A percentile compares a stretch with the other conserved stretches of the same genome.
phyloP scores from a whole-genome alignment of 2,797 vertebrate genomes.

The Megaceryle alcyon region DNA sequence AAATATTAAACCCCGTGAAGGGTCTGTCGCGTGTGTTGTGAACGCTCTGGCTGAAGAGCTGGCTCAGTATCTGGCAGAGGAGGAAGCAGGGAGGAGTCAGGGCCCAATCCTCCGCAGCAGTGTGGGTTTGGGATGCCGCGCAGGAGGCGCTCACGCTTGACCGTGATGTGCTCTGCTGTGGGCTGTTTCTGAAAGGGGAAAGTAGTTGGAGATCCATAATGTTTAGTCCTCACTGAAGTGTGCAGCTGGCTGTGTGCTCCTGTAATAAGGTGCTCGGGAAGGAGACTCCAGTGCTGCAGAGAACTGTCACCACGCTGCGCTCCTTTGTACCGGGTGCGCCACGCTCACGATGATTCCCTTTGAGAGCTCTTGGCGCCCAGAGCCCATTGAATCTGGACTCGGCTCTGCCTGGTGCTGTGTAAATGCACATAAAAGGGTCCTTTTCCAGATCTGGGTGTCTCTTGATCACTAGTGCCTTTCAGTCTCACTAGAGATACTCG shows the following conservation, averaged over 20 bases:
- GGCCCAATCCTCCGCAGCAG: accelerated
- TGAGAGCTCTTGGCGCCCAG: background rate
- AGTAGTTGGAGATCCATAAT: accelerated
- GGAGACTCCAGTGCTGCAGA: background rate
- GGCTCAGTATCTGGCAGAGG: background rate
- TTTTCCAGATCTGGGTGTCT: background rate
- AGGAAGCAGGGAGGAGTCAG: background rate
- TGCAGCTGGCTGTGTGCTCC: background rate
- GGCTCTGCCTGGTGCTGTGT: accelerated
- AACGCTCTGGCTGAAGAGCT: background rate
- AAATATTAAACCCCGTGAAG: background rate
- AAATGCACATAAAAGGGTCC: accelerated
- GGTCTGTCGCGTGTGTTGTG: accelerated
- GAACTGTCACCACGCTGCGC: accelerated
- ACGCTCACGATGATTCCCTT: accelerated
- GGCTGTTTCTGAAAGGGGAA: background rate
- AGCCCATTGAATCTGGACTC: accelerated
- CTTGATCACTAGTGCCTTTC: background rate
- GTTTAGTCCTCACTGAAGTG: background rate
- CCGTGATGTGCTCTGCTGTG: accelerated
- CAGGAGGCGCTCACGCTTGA: background rate
- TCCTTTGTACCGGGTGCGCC: accelerated
- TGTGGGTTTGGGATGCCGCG: background rate
- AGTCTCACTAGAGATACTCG: background rate
- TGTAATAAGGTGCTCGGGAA: background rate